A percentile compares a stretch with the other conserved stretches of the same genome.
Evolutionary conservation across 2,888 invertebrate species (phyloP).

Genomic region (Drosophila atripex): DNA sequence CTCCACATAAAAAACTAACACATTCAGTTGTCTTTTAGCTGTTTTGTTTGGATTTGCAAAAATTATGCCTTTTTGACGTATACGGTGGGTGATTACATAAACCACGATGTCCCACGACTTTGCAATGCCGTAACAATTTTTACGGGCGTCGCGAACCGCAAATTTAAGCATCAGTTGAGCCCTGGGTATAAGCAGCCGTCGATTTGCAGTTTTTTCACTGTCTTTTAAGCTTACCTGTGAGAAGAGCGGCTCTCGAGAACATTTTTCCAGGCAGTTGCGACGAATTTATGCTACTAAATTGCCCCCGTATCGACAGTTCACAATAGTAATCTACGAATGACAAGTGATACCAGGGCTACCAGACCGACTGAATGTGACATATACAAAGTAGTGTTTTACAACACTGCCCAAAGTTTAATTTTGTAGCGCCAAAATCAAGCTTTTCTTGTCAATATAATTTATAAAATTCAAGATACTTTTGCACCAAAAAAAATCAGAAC

Average conservation of each 20-base stretch:
- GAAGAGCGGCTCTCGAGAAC: constrained; percentile 88
- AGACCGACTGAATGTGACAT: constrained; percentile 6
- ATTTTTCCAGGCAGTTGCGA: constrained; percentile 85
- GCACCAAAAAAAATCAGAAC: not conserved
- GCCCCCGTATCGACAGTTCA: constrained; percentile 50
- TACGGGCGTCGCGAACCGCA: constrained; percentile 50
- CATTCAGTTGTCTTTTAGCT: not conserved
- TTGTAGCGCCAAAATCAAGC: not conserved
- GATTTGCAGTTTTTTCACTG: constrained; percentile 2
- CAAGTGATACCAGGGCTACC: constrained; percentile 36
- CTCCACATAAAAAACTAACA: constrained; percentile 3
- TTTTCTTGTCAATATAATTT: not conserved
- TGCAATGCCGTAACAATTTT: constrained; percentile 73
- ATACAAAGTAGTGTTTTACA: not conserved
- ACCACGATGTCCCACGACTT: constrained; percentile 65
- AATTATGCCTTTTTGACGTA: constrained; percentile 51
- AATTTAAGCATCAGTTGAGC: constrained; percentile 12
- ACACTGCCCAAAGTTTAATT: not conserved
- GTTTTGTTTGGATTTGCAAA: constrained; percentile 32
- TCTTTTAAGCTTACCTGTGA: constrained; percentile 86
- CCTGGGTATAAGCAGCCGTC: too few species aligned
- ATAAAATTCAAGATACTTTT: not conserved
- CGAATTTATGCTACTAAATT: constrained; percentile 73
- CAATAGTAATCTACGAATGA: constrained; percentile 37
- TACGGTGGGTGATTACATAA: constrained; percentile 81